A percentile compares a stretch with the other conserved stretches of the same genome.
phyloP scores from a whole-genome alignment of 2,797 vertebrate genomes.

The Chromis chromis region DNA sequence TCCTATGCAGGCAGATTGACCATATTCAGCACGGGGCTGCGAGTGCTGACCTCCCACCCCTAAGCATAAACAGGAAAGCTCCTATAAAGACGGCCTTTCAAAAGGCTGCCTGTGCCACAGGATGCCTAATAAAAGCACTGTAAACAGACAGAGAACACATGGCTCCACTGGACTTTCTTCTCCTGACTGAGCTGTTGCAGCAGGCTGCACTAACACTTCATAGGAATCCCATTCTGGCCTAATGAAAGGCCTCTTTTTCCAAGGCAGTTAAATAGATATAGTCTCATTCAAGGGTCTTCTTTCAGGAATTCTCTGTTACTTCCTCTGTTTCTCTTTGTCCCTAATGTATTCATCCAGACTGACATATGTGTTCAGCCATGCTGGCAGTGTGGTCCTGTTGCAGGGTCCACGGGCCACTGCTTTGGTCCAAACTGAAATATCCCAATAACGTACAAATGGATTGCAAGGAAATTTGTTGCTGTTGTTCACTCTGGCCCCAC shows the following conservation, averaged over 20 bases:
- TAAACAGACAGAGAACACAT: conserved; percentile 83
- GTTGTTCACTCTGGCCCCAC: not conserved
- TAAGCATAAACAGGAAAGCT: conserved; percentile 84
- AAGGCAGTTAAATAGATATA: conserved; percentile 50
- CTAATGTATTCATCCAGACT: not conserved
- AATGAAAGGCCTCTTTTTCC: conserved; percentile 68
- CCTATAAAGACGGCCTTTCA: conserved; percentile 83
- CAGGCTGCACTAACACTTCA: conserved; percentile 60
- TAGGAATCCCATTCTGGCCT: conserved; percentile 64
- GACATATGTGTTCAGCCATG: not conserved
- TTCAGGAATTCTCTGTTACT: conserved; percentile 28
- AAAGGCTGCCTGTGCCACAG: conserved; percentile 81
- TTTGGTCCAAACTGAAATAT: conserved; percentile 6
- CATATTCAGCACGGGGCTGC: conserved; percentile 78
- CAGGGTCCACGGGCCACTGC: not conserved
- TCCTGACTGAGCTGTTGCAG: conserved; percentile 62
- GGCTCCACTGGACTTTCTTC: conserved; percentile 75
- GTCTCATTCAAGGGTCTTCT: conserved; percentile 49
- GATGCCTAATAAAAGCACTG: conserved; percentile 84
- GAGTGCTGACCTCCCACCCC: conserved; percentile 81
- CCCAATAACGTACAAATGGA: not conserved
- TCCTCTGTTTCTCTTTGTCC: conserved; percentile 15
- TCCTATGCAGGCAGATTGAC: conserved; percentile 72
- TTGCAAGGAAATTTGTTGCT: not conserved
- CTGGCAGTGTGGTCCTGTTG: not conserved